Percentiles rank a stretch among this genome's conserved stretches.
phyloP scores from a whole-genome alignment of 2,113 vertebrate genomes.

The Acinonyx jubatus region DNA sequence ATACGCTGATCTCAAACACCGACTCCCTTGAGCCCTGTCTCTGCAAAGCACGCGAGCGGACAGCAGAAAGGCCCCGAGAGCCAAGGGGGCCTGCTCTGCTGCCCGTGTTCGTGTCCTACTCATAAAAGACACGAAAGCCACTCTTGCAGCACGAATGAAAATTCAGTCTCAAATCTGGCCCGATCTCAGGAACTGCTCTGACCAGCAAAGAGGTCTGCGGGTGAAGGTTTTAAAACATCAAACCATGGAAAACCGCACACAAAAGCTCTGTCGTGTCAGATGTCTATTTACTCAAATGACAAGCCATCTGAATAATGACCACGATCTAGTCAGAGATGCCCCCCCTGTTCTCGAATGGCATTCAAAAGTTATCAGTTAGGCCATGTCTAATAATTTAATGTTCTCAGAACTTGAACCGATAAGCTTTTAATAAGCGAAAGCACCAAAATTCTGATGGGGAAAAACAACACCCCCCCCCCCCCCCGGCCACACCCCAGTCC shows the following conservation, averaged over 20 bases:
- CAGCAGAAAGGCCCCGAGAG: conserved; percentile 46
- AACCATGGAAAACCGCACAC: not conserved
- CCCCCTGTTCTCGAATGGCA: fast-evolving
- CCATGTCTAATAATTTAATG: fast-evolving
- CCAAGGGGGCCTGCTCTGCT: not conserved
- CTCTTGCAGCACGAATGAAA: not conserved
- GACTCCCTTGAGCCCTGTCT: conserved; percentile 86
- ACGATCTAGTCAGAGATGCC: not conserved
- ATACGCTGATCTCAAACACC: fast-evolving
- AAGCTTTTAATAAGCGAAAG: not conserved
- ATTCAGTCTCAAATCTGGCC: not conserved
- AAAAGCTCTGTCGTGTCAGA: not conserved
- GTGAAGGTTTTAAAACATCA: not conserved
- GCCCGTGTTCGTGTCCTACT: not conserved
- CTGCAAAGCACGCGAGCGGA: conserved; percentile 80
- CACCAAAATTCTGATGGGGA: not conserved
- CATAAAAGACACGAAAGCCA: not conserved
- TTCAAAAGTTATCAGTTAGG: not conserved
- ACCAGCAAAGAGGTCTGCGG: not conserved
- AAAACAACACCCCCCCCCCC: not conserved
- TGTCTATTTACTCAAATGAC: not conserved
- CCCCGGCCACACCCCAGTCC: not conserved
- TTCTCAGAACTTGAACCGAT: not conserved
- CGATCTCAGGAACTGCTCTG: not conserved
- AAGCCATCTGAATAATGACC: not conserved